A percentile compares a stretch with the other conserved stretches of the same genome.
Evolutionary conservation across 2,888 invertebrate species (phyloP).

Genomic region (Pristionchus fissidentatus): DNA sequence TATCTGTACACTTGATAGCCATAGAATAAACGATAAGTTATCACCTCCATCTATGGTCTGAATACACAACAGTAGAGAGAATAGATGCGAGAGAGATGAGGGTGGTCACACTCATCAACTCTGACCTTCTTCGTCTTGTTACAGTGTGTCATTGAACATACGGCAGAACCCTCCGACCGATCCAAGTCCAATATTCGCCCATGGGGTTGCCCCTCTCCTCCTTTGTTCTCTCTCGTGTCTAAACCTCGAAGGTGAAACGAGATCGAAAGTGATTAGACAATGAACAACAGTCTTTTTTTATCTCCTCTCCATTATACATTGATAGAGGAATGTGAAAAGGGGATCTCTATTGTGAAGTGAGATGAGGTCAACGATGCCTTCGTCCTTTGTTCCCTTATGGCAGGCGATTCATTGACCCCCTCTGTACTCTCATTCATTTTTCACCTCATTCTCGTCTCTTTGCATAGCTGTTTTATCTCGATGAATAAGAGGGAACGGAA

Average conservation of each 20-base stretch:
- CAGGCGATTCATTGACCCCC: constrained; percentile 2
- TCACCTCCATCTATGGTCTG: not conserved
- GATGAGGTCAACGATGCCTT: not conserved
- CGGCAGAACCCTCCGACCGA: too few species aligned
- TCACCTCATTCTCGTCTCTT: constrained; percentile 8
- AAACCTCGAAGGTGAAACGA: not conserved
- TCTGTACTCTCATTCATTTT: constrained; percentile 6
- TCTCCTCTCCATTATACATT: too few species aligned
- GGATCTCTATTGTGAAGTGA: too few species aligned
- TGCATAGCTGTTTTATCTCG: not conserved
- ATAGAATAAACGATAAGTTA: constrained; percentile 35
- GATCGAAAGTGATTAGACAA: constrained; percentile 8
- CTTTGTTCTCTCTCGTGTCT: constrained; percentile 10
- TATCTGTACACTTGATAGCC: constrained; percentile 37
- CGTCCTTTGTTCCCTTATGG: not conserved
- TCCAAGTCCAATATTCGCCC: constrained; percentile 2
- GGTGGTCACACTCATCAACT: not conserved
- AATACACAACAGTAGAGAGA: too few species aligned
- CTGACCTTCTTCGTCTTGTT: not conserved
- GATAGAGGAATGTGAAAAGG: too few species aligned
- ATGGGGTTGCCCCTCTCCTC: not conserved
- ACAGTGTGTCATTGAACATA: constrained; percentile 18
- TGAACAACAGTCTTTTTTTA: too few species aligned
- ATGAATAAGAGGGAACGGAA: not conserved
- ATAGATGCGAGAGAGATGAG: too few species aligned